Conservation (phyloP, 2,113 vertebrate species). For the Ciconia maguari region DNA sequence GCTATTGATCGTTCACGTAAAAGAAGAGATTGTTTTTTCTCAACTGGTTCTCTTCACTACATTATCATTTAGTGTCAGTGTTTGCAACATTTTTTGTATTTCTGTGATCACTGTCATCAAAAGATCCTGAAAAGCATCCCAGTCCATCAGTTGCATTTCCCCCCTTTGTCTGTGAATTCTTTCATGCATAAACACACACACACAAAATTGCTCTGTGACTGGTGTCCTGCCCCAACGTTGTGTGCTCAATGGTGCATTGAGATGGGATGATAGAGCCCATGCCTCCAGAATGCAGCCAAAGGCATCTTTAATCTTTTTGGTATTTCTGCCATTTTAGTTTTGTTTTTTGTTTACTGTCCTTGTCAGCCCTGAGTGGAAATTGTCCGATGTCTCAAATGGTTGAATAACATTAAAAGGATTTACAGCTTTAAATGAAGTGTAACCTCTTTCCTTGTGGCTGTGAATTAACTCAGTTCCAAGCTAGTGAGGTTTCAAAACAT, state of each 20-base stretch:
- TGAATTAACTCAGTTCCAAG: neutral
- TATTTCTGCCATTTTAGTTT: neutral
- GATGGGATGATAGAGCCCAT: neutral
- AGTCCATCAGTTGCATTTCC: neutral
- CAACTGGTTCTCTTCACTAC: neutral
- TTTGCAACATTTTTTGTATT: neutral
- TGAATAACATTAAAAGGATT: neutral
- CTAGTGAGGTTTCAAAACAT: neutral
- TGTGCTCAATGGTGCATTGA: neutral
- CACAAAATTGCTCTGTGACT: neutral
- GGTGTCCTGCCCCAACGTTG: neutral
- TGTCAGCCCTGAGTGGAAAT: neutral
- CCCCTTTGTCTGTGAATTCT: neutral
- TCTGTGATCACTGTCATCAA: neutral
- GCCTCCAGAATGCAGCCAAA: neutral
- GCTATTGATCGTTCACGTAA: neutral
- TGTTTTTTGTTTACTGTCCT: neutral
- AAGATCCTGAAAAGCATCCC: neutral
- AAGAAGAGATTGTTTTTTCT: neutral
- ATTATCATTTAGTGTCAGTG: neutral
- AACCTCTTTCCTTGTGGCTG: neutral
- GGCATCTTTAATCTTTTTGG: neutral
- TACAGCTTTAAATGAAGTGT: neutral
- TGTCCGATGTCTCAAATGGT: neutral
- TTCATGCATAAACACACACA: neutral